These are phyloP conservation scores for Barypeithes pellucidus DNA, from an alignment of 2,888 invertebrate species.

Conservation along the genomic window DNA sequence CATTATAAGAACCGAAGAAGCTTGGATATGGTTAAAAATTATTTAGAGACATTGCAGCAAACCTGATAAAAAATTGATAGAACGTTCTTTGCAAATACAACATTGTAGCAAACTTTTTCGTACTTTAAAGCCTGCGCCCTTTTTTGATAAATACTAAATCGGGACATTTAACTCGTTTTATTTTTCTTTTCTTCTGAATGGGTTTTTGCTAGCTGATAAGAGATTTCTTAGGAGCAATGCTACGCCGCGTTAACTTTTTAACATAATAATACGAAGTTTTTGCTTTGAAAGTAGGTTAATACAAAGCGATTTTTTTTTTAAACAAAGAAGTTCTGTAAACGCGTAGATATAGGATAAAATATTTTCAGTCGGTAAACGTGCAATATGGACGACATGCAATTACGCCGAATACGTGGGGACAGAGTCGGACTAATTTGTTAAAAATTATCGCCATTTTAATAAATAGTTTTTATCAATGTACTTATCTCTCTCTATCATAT, in stretches of 20 bases:
- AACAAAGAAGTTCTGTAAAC: background rate
- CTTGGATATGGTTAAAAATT: background rate
- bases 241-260: slow-evolving; percentile 5
- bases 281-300: background rate
- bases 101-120: slow-evolving; percentile 15
- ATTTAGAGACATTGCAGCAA: background rate
- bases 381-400: too few species aligned
- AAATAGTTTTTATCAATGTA: too few species aligned
- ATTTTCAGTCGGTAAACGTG: too few species aligned
- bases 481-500: too few species aligned
- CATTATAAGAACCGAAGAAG: background rate
- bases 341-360: too few species aligned
- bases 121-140: background rate
- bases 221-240: background rate
- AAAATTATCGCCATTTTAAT: too few species aligned
- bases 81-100: background rate
- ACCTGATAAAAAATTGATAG: slow-evolving; percentile 1
- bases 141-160: slow-evolving; percentile 33
- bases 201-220: background rate
- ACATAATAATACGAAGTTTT: slow-evolving; percentile 1
- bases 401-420: too few species aligned
- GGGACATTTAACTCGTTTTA: slow-evolving; percentile 7
- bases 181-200: slow-evolving; percentile 4
- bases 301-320: background rate
- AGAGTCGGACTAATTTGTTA: too few species aligned